Evolutionary conservation across 2,797 vertebrate genomes (phyloP).

Genomic region (Eleutherodactylus coqui): DNA sequence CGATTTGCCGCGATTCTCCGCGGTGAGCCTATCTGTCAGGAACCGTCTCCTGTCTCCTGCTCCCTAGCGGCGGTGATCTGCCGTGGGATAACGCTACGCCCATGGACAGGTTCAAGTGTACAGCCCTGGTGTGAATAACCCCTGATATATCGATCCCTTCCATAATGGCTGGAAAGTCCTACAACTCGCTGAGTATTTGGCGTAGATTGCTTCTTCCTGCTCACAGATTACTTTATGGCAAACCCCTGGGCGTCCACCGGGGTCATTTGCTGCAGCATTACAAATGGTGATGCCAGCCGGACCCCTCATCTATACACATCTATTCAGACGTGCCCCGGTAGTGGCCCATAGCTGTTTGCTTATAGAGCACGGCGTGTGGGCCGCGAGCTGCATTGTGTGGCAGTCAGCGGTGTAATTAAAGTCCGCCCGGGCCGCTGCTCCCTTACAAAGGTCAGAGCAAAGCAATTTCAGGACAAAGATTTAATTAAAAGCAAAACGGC

Average conservation of each 20-base stretch:
- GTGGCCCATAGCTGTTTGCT: not conserved
- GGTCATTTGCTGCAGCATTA: not conserved
- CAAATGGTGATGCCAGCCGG: not conserved
- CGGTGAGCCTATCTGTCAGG: too few relatives aligned
- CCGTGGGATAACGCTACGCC: too few relatives aligned
- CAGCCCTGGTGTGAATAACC: too few relatives aligned
- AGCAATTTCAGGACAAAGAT: slow-evolving; percentile 57
- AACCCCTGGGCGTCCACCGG: not conserved
- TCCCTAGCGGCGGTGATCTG: too few relatives aligned
- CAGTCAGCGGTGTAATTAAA: slow-evolving; percentile 50
- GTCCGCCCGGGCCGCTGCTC: not conserved
- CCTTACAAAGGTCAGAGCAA: slow-evolving; percentile 49
- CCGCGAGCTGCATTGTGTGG: slow-evolving; percentile 46
- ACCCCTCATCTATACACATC: slow-evolving; percentile 31
- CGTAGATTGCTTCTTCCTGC: too few relatives aligned
- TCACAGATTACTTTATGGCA: not conserved
- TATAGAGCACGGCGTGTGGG: slow-evolving; percentile 12
- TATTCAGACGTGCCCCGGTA: not conserved
- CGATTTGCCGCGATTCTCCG: too few relatives aligned
- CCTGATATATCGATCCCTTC: too few relatives aligned
- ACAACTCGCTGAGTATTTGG: too few relatives aligned
- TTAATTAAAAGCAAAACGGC: slow-evolving; percentile 52
- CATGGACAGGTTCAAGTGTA: too few relatives aligned
- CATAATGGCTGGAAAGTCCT: too few relatives aligned
- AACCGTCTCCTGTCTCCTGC: too few relatives aligned